phyloP scores from a whole-genome alignment of 2,888 invertebrate species.

The Scrobipalpa costella region DNA sequence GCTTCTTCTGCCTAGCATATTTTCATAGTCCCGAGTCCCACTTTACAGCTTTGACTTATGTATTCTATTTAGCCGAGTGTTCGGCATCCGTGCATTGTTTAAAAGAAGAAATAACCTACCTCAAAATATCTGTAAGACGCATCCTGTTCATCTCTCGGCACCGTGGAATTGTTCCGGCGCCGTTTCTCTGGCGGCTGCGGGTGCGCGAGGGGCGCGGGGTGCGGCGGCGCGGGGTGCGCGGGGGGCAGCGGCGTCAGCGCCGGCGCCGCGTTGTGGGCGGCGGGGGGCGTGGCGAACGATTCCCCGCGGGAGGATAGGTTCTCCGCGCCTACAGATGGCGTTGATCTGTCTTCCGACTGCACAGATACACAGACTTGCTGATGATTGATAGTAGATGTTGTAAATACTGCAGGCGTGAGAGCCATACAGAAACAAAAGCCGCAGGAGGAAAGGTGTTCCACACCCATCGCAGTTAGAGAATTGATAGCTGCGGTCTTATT shows the following conservation, averaged over 20 bases:
- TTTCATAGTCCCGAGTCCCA: no score
- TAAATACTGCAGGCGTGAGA: no score
- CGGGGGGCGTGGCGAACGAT: conserved; percentile 69
- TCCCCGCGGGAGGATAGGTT: conserved; percentile 70
- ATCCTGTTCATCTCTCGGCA: conserved; percentile 65
- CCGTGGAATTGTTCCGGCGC: conserved; percentile 72
- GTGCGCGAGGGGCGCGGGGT: conserved; percentile 40
- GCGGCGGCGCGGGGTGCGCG: conserved; percentile 53
- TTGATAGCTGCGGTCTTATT: no score
- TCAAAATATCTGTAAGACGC: conserved; percentile 50
- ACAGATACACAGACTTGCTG: conserved; percentile 22
- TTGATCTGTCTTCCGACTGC: conserved; percentile 74
- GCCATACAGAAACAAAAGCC: no score
- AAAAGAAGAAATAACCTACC: no score
- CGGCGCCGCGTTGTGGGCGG: conserved; percentile 64
- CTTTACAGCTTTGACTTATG: no score
- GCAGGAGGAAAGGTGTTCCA: no score
- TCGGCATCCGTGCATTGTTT: no score
- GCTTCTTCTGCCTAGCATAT: no score
- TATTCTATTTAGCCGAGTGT: no score
- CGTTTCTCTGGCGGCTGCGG: conserved; percentile 65
- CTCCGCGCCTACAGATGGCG: conserved; percentile 72
- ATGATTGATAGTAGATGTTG: no score
- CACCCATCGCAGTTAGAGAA: no score
- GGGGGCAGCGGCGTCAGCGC: conserved; percentile 52